Base-by-base conservation (phyloP, 2,888 invertebrate genomes). In the Rhorus exstirpatorius region DNA sequence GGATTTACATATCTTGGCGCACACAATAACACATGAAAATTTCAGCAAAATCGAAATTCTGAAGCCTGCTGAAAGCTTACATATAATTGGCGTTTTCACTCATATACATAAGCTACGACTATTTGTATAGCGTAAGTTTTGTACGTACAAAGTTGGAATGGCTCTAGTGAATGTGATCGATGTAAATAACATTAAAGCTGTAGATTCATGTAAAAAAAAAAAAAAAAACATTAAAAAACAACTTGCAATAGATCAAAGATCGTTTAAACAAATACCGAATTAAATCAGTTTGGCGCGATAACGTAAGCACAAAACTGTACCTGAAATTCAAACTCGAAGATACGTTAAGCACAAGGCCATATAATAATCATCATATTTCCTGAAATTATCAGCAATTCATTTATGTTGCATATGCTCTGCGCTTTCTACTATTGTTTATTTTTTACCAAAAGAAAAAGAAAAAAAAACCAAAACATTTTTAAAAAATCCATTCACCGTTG, bases 301-400 rank as follows among this genome's bases (percentile, higher is more conserved):
- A 70, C 14, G 38, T 46, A 46, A 61, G 79, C 81, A 76, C 81
- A 81, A 76, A 71, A 75, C 65, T 80, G 80, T 80, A 75, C 70
- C 70, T 76, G 70, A 80, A 46, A 72, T 79, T 55, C 58, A 72
- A 46, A 79, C 46, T 65, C 38, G 17, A n/a, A 24, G 19, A 10
- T 53, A 31, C 61, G 17, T 51, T 49, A 24, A 26, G 55, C 44
- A 4, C 21, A 38, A 61, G 10, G 21, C 3, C 12, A 21, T 21
- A 53, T 8, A 53, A 12, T 44, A 19, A 44, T 19, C 24, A 8
- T 1, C 14, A 8, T 3, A 38, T 1, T 3, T 1, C 35, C 35
- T 8, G 2, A 14, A 14, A 14, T 8, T 2, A 44, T 26, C 31
- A 26, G 31, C 4, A 1, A 10, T n/a, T 35, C 24, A 8, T 31